Evolutionary conservation across 2,113 vertebrate species (phyloP), one percentile per base, ranked within the genome.

Genomic region (Cyphomyrus plagiostoma): DNA sequence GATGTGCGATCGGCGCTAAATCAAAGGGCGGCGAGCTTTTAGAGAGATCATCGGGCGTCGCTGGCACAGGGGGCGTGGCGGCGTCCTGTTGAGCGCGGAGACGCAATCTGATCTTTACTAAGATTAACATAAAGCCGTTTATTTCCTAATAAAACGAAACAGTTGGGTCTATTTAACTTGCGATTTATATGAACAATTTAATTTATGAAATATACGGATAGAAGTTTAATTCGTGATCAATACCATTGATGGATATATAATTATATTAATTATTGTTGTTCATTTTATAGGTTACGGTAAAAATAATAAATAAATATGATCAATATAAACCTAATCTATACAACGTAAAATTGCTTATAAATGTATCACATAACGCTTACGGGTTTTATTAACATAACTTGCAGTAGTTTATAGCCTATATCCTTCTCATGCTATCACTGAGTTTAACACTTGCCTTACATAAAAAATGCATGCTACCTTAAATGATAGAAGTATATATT

Each of bases 21-120:
- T 21, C 35, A 21, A 46, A 42, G 39, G 8, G 80, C 42, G 21
- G 62, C 62, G 62, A 70, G n/a, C 9, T 23, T 46, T 84, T n/a
- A 7, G 45, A 7, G 45, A 9, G 35, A 52, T 30, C 19, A 19
- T 19, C 70, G 48, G 88, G 88, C 46, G 15, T 0, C 2, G 8
- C 58, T n/a, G n/a, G 3, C 66, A 11, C 26, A 39, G 30, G 88
- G 88, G 88, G 88, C 88, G 52, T 58, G 89, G 89, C 50, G 39
- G 88, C n/a, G 19, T 8, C 1, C 56, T 58, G 7, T 23, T 6
- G 6, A 23, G 56, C 7, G 6, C 56, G n/a, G 10, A 13, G n/a
- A 30, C 62, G 9, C 62, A 5, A 30, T 13, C n/a, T 13, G n/a
- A 70, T 10, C 62, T 70, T 70, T 1, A 0, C n/a, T 1, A 11